Evolutionary conservation across 2,888 invertebrate genomes (phyloP), one percentile per base, ranked within the genome.

Genomic region (Amphimallon solstitiale): DNA sequence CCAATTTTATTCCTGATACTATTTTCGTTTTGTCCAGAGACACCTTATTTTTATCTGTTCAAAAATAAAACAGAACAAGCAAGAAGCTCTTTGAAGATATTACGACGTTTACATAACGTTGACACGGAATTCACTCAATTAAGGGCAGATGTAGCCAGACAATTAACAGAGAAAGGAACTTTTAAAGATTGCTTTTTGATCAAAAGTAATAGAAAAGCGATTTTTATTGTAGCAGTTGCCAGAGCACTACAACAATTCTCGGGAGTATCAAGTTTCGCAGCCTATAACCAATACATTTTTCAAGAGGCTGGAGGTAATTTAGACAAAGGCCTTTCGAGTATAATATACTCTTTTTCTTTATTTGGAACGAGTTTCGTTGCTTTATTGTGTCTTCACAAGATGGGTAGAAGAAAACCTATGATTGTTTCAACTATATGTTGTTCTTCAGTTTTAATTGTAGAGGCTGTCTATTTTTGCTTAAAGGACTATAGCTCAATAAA

Each of bases 11-110:
- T 71, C 51, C 37, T 68, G 1, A 35, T 52, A 4, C 46, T 62
- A 15, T 69, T 73, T 43, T 9, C 48, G 6, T 86, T 86, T 76
- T 82, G 90, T 76, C 91, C 90, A n/a, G 91, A 91, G 82, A 73
- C 77, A 2, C 79, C 79, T 0, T 79, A 78, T 63, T 78, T 70
- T 54, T 73, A 72, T 14, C 63, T 78, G 2, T 75, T 73, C 69
- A 74, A 75, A 63, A 72, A 72, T 0, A 71, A 74, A 48, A 46
- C 70, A n/a, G 74, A 75, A 1, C 71, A 75, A 46, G 79, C 80
- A 2, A 70, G 69, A 60, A 60, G 59, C 6, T 72, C 76, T 1
- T 66, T 80, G 46, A 71, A 71, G 46, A 70, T 63, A 61, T 60
- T 80, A 3, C 69, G 72, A 59, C 67, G 76, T 62, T 74, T 70